Evolutionary conservation across 2,888 invertebrate species (phyloP), one percentile per base, ranked within the genome.

Genomic region (Uloborus plumipes): DNA sequence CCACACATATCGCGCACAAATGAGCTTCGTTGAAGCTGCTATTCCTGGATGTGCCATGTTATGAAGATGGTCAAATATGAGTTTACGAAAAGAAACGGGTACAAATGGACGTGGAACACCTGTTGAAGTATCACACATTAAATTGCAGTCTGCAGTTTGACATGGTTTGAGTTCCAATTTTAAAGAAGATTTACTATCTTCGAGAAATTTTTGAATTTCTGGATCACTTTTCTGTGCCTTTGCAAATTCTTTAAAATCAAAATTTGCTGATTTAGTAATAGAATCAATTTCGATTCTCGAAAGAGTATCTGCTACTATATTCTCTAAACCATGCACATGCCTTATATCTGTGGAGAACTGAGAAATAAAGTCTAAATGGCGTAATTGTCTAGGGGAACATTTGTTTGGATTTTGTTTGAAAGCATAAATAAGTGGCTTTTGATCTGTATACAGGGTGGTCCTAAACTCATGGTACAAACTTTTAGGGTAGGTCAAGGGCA

Each of bases 301-400:
- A 9, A 81, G 39, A 15, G 66, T 15, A 26, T 81, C 80, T 26
- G 75, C 71, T 0, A 71, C 71, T 0, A 70, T 15, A 13, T 82
- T 76, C 15, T 70, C 49, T 15, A 7, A 16, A 2, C 81, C 75
- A 15, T 39, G 58, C 3, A 89, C 86, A 83, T 88, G 87, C 2
- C 84, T 75, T 4, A 89, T 88, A 69, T 88, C 87, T 0, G 88
- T 88, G 0, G 88, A 87, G 82, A 88, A 89, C 72, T 89, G 88
- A 0, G 87, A 77, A 18, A 89, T 85, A 22, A 81, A 84, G 15
- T 78, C 71, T 0, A 89, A 83, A 20, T 89, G 87, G 4, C 88
- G 80, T 20, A 86, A 84, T 79, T 89, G 88, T 1, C 88, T 71
- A 0, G 89, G 89, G 2, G 88, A 87, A 62, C 62, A 67, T 22